Conservation (phyloP, 2,113 vertebrate species). For the Oplegnathus fasciatus region DNA sequence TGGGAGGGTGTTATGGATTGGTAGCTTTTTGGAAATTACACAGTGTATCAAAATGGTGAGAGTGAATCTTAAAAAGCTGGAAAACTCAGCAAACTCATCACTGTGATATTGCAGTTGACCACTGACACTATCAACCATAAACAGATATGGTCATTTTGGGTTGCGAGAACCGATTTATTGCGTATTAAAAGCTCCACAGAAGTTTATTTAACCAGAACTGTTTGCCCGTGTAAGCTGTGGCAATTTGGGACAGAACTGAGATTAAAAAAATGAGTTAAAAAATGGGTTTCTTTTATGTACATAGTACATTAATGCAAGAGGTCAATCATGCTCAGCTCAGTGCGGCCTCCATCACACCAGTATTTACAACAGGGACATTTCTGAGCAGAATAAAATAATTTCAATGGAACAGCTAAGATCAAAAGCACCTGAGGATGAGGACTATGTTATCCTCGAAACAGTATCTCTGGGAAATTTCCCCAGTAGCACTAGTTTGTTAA, state of each 20-base stretch:
- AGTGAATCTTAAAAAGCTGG: conserved; percentile 28
- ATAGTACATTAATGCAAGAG: neutral
- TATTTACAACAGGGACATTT: neutral
- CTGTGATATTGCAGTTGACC: conserved; percentile 20
- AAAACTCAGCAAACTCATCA: conserved; percentile 13
- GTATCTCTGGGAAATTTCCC: too few relatives aligned
- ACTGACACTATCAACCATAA: neutral
- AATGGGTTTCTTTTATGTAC: neutral
- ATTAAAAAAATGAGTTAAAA: neutral
- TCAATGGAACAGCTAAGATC: too few relatives aligned
- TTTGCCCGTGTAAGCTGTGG: neutral
- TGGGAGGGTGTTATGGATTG: conserved; percentile 30
- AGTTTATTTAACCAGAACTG: conserved; percentile 2
- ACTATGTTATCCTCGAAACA: too few relatives aligned
- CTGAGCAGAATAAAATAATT: neutral
- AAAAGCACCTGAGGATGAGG: too few relatives aligned
- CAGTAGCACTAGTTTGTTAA: too few relatives aligned
- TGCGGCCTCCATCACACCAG: neutral
- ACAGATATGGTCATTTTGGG: conserved; percentile 11
- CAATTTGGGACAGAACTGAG: conserved; percentile 2
- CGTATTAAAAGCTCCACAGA: conserved; percentile 19
- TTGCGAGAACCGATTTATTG: conserved; percentile 8
- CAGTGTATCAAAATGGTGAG: neutral
- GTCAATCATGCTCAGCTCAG: neutral
- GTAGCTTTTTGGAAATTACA: conserved; percentile 37